Evolutionary conservation across 2,888 invertebrate species (phyloP).

Genomic region (Melipona bicolor): DNA sequence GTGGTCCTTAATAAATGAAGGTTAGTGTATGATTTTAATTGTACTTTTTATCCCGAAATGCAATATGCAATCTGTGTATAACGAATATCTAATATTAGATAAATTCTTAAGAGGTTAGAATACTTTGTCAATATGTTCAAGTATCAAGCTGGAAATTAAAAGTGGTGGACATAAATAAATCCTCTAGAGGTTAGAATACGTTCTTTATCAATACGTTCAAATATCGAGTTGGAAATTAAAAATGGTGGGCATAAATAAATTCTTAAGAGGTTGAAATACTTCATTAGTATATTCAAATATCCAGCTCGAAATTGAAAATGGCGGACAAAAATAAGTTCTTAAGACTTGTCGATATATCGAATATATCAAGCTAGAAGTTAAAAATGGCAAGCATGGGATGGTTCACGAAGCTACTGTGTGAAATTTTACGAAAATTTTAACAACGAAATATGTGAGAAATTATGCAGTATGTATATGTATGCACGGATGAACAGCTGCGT

Average conservation of each 20-base stretch:
- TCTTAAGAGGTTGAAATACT: too few relatives aligned
- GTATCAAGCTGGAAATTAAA: not conserved
- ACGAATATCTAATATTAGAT: too few relatives aligned
- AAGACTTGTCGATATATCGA: too few relatives aligned
- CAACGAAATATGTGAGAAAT: not conserved
- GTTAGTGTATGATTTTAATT: too few relatives aligned
- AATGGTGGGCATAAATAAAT: not conserved
- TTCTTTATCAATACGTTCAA: not conserved
- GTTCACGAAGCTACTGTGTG: too few relatives aligned
- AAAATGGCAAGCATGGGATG: too few relatives aligned
- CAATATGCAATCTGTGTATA: too few relatives aligned
- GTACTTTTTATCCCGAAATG: too few relatives aligned
- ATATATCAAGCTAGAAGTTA: too few relatives aligned
- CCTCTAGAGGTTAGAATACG: too few relatives aligned
- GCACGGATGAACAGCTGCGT: constrained; percentile 67
- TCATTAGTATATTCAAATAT: not conserved
- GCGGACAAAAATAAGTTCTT: not conserved
- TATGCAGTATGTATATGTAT: constrained; percentile 5
- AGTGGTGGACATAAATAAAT: too few relatives aligned
- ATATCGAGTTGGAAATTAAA: not conserved
- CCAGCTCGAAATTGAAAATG: not conserved
- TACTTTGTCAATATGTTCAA: not conserved
- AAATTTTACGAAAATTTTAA: constrained; percentile 22
- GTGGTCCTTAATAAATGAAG: not conserved
- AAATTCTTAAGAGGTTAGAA: not conserved